Base-by-base conservation (phyloP, 2,888 invertebrate species). In the Muscina levida region DNA sequence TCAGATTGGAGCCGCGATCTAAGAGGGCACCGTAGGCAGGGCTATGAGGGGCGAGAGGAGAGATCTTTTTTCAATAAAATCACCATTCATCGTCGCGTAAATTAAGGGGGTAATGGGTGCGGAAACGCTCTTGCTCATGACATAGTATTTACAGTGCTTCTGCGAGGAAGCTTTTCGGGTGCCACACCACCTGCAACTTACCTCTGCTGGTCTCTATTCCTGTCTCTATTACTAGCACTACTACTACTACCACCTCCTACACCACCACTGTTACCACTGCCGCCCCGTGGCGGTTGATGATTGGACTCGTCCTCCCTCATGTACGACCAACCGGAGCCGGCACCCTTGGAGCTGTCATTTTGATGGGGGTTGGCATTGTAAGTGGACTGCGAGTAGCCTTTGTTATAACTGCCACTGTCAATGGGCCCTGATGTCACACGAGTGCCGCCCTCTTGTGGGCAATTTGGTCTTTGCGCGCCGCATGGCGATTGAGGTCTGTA, bases 1-100 rank as follows among this genome's bases (percentile, higher is more conserved):
- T 85, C 51, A 85, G 84, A 82, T 89, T 89, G 77, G 85, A 86
- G 82, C 88, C 89, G 73, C 90, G 88, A 82, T 90, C 90, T 81
- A 90, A 87, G 46, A 90, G 85, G 83, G 89, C 88, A 86, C 90
- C 88, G 85, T 90, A 91, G 86, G 89, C 83, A 91, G 89, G 84
- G 90, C 90, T 91, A 90, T 74, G 85, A 90, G 87, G 83, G 91
- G 91, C 83, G 91, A 89, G 82, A 90, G 87, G 72, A 91, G 88
- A 84, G 88, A 87, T 87, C 90, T 90, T 86, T 87, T 86, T 84
- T 90, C 87, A 90, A 90, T 90, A 71, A 77, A 66, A 59, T 44
- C 70, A 79, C 77, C 77, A 72, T 81, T 74, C 79, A 22, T 10
- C 39, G 46, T 31, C 19, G 24, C 46, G 48, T 48, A 67, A 1